phyloP scores from a whole-genome alignment of 1,140 invertebrate species.

The Nasonia vitripennis region DNA sequence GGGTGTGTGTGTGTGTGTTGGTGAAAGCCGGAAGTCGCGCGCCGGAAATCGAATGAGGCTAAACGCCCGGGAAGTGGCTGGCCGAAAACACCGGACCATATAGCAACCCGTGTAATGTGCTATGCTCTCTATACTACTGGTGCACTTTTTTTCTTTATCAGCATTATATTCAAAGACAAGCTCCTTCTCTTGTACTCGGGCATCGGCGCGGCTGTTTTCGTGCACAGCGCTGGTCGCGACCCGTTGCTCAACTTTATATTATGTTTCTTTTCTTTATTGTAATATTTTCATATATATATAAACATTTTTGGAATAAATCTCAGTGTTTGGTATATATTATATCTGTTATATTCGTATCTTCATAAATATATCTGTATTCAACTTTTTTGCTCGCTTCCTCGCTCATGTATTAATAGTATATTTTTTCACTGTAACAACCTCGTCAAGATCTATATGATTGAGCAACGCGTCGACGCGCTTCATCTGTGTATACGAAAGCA shows the following conservation, averaged over 20 bases:
- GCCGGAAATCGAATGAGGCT: constrained; percentile 57
- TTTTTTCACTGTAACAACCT: neutral
- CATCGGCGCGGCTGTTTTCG: too few species aligned
- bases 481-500: neutral
- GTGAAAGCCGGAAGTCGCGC: constrained; percentile 42
- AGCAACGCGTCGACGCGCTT: neutral
- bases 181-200: too few species aligned
- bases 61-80: constrained; percentile 51
- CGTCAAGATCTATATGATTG: neutral
- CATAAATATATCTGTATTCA: constrained; percentile 58
- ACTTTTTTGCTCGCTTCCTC: constrained; percentile 51
- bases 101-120: neutral
- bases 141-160: too few species aligned
- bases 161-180: too few species aligned
- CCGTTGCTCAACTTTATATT: neutral
- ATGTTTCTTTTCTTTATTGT: neutral
- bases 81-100: constrained; percentile 15
- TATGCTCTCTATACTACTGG: neutral
- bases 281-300: neutral
- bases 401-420: neutral
- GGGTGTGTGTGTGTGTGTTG: neutral
- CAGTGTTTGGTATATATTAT: constrained; percentile 50
- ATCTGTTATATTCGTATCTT: constrained; percentile 56
- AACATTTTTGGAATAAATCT: constrained; percentile 23
- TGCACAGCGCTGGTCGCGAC: neutral